phyloP scores from a whole-genome alignment of 2,113 vertebrate genomes.

The Mesitornis unicolor region DNA sequence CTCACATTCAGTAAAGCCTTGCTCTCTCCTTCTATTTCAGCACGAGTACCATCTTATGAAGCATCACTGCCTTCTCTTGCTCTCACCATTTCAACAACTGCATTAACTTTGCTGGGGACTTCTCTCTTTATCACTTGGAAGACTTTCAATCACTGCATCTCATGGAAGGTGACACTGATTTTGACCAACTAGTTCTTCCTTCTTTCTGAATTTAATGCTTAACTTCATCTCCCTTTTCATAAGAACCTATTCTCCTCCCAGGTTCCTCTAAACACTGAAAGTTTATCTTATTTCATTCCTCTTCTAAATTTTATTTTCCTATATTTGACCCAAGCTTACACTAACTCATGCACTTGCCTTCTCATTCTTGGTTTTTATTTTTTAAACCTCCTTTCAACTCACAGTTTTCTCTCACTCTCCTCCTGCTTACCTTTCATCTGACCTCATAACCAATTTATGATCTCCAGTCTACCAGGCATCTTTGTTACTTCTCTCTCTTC shows the following conservation, averaged over 20 bases:
- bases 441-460: constrained; percentile 1
- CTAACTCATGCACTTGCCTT: neutral
- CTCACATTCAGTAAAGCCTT: neutral
- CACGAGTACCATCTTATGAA: neutral
- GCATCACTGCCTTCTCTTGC: neutral
- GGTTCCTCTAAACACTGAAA: neutral
- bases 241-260: neutral
- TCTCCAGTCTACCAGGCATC: neutral
- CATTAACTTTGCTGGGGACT: neutral
- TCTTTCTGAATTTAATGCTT: neutral
- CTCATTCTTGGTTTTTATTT: neutral
- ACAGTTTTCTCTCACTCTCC: neutral
- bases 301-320: neutral
- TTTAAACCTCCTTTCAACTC: neutral
- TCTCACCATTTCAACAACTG: neutral
- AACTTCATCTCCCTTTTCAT: neutral
- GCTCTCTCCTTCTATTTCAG: neutral
- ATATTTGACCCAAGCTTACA: neutral
- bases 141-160: neutral
- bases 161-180: neutral
- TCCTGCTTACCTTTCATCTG: constrained; percentile 26
- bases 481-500: neutral
- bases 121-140: neutral
- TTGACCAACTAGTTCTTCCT: neutral
- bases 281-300: neutral